A percentile compares a stretch with the other conserved stretches of the same genome.
Conservation (phyloP, 2,888 invertebrate species). For the Phaedon cochleariae region DNA sequence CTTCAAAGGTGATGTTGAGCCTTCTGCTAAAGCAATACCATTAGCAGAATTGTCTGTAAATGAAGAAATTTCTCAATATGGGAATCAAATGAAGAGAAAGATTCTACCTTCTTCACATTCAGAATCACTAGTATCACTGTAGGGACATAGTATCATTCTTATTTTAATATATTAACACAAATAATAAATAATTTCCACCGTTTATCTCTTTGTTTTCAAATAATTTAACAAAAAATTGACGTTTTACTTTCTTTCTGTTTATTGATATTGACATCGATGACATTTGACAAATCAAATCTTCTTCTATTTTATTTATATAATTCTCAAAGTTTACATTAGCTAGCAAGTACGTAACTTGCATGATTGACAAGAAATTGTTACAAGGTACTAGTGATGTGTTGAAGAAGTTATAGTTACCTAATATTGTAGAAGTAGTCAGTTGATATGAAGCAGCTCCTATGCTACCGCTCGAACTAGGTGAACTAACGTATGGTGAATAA, state of each 20-base stretch:
- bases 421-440: slow-evolving; percentile 68
- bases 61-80: slow-evolving; percentile 9
- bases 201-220: neutral
- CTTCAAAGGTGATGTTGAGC: slow-evolving; percentile 62
- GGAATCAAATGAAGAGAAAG: slow-evolving; percentile 1
- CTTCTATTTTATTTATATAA: neutral
- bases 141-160: slow-evolving; percentile 51
- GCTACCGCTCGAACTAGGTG: slow-evolving; percentile 76
- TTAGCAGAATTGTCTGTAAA: slow-evolving; percentile 71
- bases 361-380: too few relatives aligned
- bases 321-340: too few relatives aligned
- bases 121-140: slow-evolving; percentile 56
- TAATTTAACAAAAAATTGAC: neutral
- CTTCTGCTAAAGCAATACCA: slow-evolving; percentile 67
- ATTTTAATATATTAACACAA: slow-evolving; percentile 9
- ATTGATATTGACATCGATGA: neutral
- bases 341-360: too few relatives aligned
- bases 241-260: too few relatives aligned
- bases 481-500: slow-evolving; percentile 79
- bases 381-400: too few relatives aligned
- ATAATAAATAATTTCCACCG: neutral
- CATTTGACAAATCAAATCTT: neutral
- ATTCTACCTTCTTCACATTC: slow-evolving; percentile 38
- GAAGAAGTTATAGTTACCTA: slow-evolving; percentile 70
- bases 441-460: slow-evolving; percentile 71